Conservation (phyloP, 64 coral and sea anemone species). For the Pocillopora damicornis region DNA sequence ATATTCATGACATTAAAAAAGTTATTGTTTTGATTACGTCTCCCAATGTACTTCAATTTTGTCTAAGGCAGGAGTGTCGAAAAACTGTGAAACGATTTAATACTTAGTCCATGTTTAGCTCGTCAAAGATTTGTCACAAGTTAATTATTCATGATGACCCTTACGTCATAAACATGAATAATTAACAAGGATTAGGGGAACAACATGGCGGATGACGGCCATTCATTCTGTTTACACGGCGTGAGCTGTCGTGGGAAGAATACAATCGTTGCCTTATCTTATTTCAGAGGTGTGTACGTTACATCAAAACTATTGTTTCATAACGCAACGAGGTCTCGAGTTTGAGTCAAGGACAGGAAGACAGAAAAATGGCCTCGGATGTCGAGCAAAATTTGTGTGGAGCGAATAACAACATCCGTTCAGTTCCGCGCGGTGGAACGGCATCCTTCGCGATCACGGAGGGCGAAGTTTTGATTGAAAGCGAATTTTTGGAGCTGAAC, state of each 20-base stretch:
- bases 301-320: neutral
- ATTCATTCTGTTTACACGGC: slow-evolving; percentile 37
- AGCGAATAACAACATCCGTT: slow-evolving; percentile 1
- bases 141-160: slow-evolving; percentile 16
- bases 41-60: neutral
- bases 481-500: slow-evolving; percentile 54
- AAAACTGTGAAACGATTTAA: neutral
- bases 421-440: neutral
- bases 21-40: neutral
- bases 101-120: neutral
- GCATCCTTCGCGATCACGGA: slow-evolving; percentile 18
- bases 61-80: neutral
- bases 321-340: neutral
- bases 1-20: neutral
- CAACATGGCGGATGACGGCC: slow-evolving; percentile 7
- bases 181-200: slow-evolving; percentile 27
- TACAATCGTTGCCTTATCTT: neutral
- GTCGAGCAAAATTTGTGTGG: slow-evolving; percentile 3
- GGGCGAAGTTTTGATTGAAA: slow-evolving; percentile 64
- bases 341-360: neutral
- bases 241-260: neutral
- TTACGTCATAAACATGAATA: slow-evolving; percentile 40
- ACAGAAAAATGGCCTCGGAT: slow-evolving; percentile 24
- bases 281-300: slow-evolving; percentile 17
- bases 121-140: neutral